phyloP scores from a whole-genome alignment of 2,113 vertebrate species.

The Capreolus pygargus region DNA sequence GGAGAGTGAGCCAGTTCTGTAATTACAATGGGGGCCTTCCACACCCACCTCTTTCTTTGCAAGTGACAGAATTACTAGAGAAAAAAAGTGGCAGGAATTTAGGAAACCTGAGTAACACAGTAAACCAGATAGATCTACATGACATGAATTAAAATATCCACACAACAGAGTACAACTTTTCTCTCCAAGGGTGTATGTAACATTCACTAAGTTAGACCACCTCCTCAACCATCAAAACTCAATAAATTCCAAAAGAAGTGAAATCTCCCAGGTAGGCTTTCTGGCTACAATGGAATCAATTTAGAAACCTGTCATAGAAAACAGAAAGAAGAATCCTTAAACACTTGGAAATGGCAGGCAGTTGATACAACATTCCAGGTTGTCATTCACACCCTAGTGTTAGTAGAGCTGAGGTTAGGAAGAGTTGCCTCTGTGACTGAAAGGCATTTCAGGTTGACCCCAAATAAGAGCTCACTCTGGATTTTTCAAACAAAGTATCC shows the following conservation, averaged over 20 bases:
- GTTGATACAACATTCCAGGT: too few relatives aligned
- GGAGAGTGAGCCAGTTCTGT: neutral
- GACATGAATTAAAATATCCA: neutral
- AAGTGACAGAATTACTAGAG: neutral
- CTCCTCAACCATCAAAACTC: neutral
- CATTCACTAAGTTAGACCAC: neutral
- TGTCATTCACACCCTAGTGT: too few relatives aligned
- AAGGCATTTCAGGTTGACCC: too few relatives aligned
- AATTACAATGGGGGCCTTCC: neutral
- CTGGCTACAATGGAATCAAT: too few relatives aligned
- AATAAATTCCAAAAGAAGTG: neutral
- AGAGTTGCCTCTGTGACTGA: too few relatives aligned
- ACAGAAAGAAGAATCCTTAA: neutral
- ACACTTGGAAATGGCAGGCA: too few relatives aligned
- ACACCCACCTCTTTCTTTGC: neutral
- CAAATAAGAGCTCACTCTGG: too few relatives aligned
- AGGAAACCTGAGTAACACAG: neutral
- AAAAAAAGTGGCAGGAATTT: neutral
- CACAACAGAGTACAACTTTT: neutral
- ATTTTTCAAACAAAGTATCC: too few relatives aligned
- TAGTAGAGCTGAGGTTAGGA: too few relatives aligned
- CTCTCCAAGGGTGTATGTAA: neutral
- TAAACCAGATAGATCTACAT: neutral
- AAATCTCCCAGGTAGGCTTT: neutral
- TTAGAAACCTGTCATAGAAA: neutral